Base-by-base conservation (phyloP, 2,888 invertebrate genomes). In the Hermaeophaga mercurialis region DNA sequence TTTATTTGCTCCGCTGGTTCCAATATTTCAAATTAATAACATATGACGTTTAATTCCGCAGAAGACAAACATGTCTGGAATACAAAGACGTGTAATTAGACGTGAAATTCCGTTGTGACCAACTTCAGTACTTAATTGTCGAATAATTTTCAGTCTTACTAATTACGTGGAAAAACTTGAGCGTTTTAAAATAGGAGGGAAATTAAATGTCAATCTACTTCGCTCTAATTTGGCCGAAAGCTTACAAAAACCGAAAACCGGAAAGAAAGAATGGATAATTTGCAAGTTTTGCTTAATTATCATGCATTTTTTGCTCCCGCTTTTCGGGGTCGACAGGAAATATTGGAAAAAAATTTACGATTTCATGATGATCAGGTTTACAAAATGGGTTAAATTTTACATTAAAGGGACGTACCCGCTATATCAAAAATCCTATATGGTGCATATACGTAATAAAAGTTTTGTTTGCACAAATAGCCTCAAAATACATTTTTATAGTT, bases 201-300 rank as follows among this genome's bases (percentile, higher is more conserved):
- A 62, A 64, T 64, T 64, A 66, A 66, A 66, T 63, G 61, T 61
- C 66, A 63, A 64, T 64, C 64, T 59, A 54, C 54, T 55, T 50
- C 48, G 45, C 47, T 56, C 56, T 58, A 62, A 59, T 62, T 54
- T 49, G 59, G 28, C 56, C 28, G 26, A 46, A 44, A 53, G 52
- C 41, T 44, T 49, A 58, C 54, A 55, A 58, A 61, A 61, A 58
- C 52, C 31, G 24, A 11, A 41, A 54, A 28, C 19, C 26, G 55
- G 33, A 58, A 61, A 49, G 49, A 52, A 44, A 39, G 46, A 43
- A 24, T 19, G 58, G 61, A 59, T 47, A 59, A 61, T 57, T 59
- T 54, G 58, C 56, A 54, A 61, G 52, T 54, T 57, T 58, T 43
- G 52, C 58, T 54, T 56, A 59, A 56, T 49, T 49, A 54, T 45